Percentiles rank a stretch among this genome's conserved stretches.
Conservation (phyloP, 2,797 vertebrate genomes). For the Anguilla marmorata region DNA sequence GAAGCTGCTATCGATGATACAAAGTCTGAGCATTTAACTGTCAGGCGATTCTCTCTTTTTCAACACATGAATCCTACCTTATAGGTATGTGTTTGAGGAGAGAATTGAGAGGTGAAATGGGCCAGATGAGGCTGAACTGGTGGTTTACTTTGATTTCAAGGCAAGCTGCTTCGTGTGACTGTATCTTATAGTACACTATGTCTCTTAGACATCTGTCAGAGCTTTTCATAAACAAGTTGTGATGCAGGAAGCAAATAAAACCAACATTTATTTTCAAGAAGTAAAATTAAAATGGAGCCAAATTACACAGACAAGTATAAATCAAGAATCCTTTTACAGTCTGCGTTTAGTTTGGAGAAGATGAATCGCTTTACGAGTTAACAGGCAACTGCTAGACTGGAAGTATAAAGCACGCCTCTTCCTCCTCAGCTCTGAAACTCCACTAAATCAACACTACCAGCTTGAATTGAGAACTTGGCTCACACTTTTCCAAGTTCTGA, state of each 20-base stretch:
- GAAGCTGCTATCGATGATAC: not conserved
- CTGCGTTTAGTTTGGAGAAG: slow-evolving; percentile 50
- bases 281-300: slow-evolving; percentile 40
- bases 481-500: not conserved
- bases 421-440: slow-evolving; percentile 43
- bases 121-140: slow-evolving; percentile 62
- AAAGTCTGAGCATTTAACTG: slow-evolving; percentile 45
- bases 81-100: slow-evolving; percentile 45
- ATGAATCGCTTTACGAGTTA: slow-evolving; percentile 61
- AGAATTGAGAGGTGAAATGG: slow-evolving; percentile 57
- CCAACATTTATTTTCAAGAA: slow-evolving; percentile 60
- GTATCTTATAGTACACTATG: slow-evolving; percentile 53
- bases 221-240: slow-evolving; percentile 66
- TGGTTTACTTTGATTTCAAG: slow-evolving; percentile 63
- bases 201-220: slow-evolving; percentile 63
- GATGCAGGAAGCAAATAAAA: slow-evolving; percentile 65
- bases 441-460: slow-evolving; percentile 61
- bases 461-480: not conserved
- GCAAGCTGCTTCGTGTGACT: slow-evolving; percentile 48
- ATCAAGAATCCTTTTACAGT: slow-evolving; percentile 39
- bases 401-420: slow-evolving; percentile 56
- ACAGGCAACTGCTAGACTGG: slow-evolving; percentile 56
- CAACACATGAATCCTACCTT: slow-evolving; percentile 52
- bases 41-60: slow-evolving; percentile 59
- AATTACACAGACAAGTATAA: slow-evolving; percentile 45